These are phyloP conservation scores for Phoenicopterus ruber DNA, from an alignment of 2,113 vertebrate genomes.

Conservation along the genomic window DNA sequence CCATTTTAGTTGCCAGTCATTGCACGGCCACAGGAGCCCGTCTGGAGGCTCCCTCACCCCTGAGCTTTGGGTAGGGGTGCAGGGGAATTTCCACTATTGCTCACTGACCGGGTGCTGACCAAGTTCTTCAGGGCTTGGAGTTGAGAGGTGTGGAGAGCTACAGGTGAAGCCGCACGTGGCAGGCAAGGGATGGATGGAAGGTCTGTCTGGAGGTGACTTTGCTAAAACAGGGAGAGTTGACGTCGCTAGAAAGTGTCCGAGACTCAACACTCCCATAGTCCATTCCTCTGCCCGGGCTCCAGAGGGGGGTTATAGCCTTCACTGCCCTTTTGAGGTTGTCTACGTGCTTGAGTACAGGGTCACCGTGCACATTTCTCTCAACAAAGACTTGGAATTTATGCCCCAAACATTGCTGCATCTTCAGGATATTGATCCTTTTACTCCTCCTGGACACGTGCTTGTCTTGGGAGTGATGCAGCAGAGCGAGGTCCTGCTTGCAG, in stretches of 20 bases:
- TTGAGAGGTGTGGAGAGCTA: background rate
- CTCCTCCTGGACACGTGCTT: background rate
- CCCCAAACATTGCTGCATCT: background rate
- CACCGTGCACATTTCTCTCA: background rate
- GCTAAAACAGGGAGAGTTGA: background rate
- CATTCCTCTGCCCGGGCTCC: background rate
- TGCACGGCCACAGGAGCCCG: rapidly evolving
- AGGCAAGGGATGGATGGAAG: background rate
- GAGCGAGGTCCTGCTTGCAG: background rate
- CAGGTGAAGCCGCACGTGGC: background rate
- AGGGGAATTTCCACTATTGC: background rate
- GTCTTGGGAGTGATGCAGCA: background rate
- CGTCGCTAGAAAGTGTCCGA: background rate
- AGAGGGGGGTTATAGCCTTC: background rate
- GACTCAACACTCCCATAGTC: background rate
- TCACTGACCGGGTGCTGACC: background rate
- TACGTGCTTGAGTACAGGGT: background rate
- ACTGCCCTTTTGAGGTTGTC: background rate
- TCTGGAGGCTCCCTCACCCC: background rate
- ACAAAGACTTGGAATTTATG: background rate
- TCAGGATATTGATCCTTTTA: background rate
- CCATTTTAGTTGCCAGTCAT: background rate
- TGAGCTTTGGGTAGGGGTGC: background rate
- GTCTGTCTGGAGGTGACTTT: background rate
- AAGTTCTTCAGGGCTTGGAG: background rate